Evolutionary conservation across 1,140 invertebrate species (phyloP).

Genomic region (Drosophila malerkotliana): DNA sequence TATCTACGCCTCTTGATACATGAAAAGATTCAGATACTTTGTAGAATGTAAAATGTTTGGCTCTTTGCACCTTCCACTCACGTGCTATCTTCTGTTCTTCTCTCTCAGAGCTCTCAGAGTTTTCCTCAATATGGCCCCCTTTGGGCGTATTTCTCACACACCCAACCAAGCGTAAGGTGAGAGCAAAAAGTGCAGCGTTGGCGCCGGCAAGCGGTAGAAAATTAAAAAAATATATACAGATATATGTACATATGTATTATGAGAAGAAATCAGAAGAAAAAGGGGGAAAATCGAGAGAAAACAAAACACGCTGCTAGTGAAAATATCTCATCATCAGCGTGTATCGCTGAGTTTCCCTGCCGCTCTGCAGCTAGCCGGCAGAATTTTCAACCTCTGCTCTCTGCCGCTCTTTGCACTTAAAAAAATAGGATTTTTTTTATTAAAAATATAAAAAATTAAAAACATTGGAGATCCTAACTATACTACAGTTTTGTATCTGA

Average conservation of each 20-base stretch:
- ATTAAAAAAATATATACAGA: slow-evolving; percentile 22
- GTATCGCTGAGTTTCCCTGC: slow-evolving; percentile 16
- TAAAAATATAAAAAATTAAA: no score
- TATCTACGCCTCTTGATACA: not conserved
- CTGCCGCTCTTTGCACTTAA: not conserved
- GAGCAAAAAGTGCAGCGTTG: slow-evolving; percentile 39
- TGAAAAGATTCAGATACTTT: slow-evolving; percentile 2
- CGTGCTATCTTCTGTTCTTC: slow-evolving; percentile 16
- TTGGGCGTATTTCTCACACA: not conserved
- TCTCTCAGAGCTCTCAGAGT: not conserved
- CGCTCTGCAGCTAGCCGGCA: slow-evolving; percentile 31
- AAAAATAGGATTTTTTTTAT: not conserved
- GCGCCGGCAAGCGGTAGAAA: slow-evolving; percentile 19
- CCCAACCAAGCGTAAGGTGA: slow-evolving; percentile 37
- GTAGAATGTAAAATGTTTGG: slow-evolving; percentile 32
- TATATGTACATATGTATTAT: not conserved
- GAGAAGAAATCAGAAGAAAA: slow-evolving; percentile 13
- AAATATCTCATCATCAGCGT: slow-evolving; percentile 33
- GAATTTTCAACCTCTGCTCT: slow-evolving; percentile 21
- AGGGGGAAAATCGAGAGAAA: slow-evolving; percentile 30
- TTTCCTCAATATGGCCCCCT: not conserved
- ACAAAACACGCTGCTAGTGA: slow-evolving; percentile 50
- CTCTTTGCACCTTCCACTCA: slow-evolving; percentile 31
- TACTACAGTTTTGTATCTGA: no score
- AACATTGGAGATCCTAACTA: no score